Base-by-base conservation (phyloP, 2,113 vertebrate species). In the Anas platyrhynchos region DNA sequence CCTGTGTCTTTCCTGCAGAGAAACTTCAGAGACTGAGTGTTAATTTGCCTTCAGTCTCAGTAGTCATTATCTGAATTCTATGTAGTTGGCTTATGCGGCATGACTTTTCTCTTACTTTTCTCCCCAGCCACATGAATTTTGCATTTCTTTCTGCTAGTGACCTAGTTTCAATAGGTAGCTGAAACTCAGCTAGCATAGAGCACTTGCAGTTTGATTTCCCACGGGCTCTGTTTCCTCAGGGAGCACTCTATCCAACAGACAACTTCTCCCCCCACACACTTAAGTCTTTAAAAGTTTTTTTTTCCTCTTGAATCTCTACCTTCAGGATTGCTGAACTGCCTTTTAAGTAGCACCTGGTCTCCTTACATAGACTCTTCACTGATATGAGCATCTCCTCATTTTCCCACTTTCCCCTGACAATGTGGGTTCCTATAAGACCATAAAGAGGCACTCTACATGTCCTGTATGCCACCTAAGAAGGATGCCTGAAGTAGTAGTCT, bases 41-140 rank as follows among this genome's bases (percentile, higher is more conserved):
- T 93, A 85, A 85, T 82, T 83, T 91, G 82, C 38, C 78, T 44
- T 73, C 18, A 21, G 67, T 89, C 85, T 95, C 44, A 41, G 59
- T 11, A 77, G 79, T 72, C 46, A 27, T 83, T 76, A 72, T 52
- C 44, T 84, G 4, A 52, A 65, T 89, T 94, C 41, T 82, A 52
- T n/a, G 32, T 50, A 72, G 52, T 73, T 86, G 83, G 56, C 32
- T 94, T 41, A 69, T 13, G n/a, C 73, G 69, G 76, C 7, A 7
- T 86, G 68, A 91, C 65, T 88, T 55, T 55, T 44, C 29, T 85
- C 36, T 62, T 90, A 22, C 13, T 80, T 65, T 23, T 67, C 23
- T 36, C 23, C 48, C 11, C 38, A 73, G 44, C 59, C 54, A 15
- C 31, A 12, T 66, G 55, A 88, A 81, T 88, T 81, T 78, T 91